Evolutionary conservation across 92 coral and sea anemone genomes (phyloP).

Genomic region (Heliopora coerulea): DNA sequence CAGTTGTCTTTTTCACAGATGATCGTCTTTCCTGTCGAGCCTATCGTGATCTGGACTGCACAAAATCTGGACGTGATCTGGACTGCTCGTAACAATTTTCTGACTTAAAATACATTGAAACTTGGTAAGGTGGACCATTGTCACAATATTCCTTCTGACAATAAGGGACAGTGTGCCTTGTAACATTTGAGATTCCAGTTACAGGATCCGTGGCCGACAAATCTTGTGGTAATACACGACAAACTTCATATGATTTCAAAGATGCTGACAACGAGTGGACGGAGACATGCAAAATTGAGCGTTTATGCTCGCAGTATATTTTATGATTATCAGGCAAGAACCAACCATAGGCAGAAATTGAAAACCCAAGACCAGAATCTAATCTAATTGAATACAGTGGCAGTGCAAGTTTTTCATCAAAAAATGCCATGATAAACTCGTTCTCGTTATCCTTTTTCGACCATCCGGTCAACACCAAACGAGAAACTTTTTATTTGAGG

Average conservation of each 20-base stretch:
- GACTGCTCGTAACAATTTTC: too few species aligned
- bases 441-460: slow-evolving; percentile 41
- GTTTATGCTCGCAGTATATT: slow-evolving; percentile 52
- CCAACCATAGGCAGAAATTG: slow-evolving; percentile 53
- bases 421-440: slow-evolving; percentile 22
- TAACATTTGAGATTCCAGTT: slow-evolving; percentile 12
- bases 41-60: slow-evolving; percentile 43
- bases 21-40: slow-evolving; percentile 31
- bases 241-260: slow-evolving; percentile 30
- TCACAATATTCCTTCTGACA: slow-evolving; percentile 45
- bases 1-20: slow-evolving; percentile 40
- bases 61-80: too few species aligned
- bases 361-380: slow-evolving; percentile 62
- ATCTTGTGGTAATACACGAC: slow-evolving; percentile 41
- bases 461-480: slow-evolving; percentile 49
- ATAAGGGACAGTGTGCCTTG: slow-evolving; percentile 48
- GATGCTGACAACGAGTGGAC: slow-evolving; percentile 4
- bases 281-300: slow-evolving; percentile 50
- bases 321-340: slow-evolving; percentile 57
- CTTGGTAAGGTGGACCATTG: slow-evolving; percentile 54
- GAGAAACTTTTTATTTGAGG: slow-evolving; percentile 53
- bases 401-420: slow-evolving; percentile 45
- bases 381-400: slow-evolving; percentile 46
- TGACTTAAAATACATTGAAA: slow-evolving; percentile 34
- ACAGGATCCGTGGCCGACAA: slow-evolving; percentile 20